Conservation (phyloP, 2,888 invertebrate species). For the Thyatira batis region DNA sequence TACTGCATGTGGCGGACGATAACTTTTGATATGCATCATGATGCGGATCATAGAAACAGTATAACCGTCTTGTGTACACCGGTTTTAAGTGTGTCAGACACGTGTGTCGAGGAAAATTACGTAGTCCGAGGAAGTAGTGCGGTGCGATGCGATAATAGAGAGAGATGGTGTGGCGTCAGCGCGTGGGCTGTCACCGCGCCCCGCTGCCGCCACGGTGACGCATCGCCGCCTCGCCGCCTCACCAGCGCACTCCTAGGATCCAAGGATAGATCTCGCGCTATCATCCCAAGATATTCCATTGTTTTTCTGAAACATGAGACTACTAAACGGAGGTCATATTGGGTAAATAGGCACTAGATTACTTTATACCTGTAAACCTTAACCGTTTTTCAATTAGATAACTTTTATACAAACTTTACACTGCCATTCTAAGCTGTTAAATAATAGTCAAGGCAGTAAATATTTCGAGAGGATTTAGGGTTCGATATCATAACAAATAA, state of each 20-base stretch:
- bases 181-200: slow-evolving; percentile 65
- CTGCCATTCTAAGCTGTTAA: too few relatives aligned
- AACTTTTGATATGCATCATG: background rate
- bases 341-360: too few relatives aligned
- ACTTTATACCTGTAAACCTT: too few relatives aligned
- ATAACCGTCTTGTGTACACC: background rate
- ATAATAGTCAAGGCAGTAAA: too few relatives aligned
- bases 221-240: slow-evolving; percentile 38
- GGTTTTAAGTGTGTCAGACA: slow-evolving; percentile 37
- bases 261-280: slow-evolving; percentile 29
- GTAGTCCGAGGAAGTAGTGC: slow-evolving; percentile 12
- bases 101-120: slow-evolving; percentile 34
- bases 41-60: background rate
- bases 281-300: slow-evolving; percentile 14
- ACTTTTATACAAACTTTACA: too few relatives aligned
- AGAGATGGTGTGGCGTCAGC: slow-evolving; percentile 29
- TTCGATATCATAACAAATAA: too few relatives aligned
- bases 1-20: background rate
- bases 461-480: too few relatives aligned
- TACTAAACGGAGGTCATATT: too few relatives aligned
- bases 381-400: too few relatives aligned
- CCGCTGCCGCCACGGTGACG: slow-evolving; percentile 67
- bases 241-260: slow-evolving; percentile 10
- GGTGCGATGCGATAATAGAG: background rate
- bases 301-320: background rate